Percentiles rank a stretch among this genome's conserved stretches.
Evolutionary conservation across 2,888 invertebrate species (phyloP).

Genomic region (Ichneumon xanthorius): DNA sequence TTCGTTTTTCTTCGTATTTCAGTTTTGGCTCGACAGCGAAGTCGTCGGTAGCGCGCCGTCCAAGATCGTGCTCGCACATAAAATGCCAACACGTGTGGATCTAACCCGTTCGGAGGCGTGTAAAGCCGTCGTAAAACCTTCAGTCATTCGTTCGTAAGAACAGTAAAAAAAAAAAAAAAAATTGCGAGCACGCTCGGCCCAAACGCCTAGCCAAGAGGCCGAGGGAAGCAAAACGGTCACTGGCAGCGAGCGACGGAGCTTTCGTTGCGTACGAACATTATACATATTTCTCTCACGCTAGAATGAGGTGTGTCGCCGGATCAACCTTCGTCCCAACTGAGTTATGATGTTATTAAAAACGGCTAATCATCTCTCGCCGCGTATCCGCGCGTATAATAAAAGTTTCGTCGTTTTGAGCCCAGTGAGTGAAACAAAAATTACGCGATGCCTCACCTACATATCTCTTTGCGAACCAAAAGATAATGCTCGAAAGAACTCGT

Average conservation of each 20-base stretch:
- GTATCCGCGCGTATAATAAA: not conserved
- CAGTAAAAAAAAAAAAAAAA: not conserved
- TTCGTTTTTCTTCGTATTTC: too few relatives aligned
- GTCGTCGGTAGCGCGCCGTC: too few relatives aligned
- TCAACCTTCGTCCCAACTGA: not conserved
- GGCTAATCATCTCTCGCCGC: slow-evolving; percentile 13
- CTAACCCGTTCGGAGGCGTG: not conserved
- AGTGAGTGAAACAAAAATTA: not conserved
- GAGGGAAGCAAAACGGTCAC: not conserved
- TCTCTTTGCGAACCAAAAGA: not conserved
- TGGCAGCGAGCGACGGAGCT: not conserved
- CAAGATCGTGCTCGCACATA: not conserved
- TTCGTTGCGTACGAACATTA: not conserved
- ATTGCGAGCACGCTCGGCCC: not conserved
- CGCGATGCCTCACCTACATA: not conserved
- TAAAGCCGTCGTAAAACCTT: not conserved
- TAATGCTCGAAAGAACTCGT: slow-evolving; percentile 19
- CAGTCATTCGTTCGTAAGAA: not conserved
- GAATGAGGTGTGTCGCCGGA: not conserved
- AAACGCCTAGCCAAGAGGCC: not conserved
- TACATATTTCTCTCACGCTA: not conserved
- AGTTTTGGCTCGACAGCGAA: too few relatives aligned
- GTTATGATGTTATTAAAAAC: not conserved
- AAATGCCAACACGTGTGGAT: not conserved
- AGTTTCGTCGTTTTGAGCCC: not conserved